Evolutionary conservation across 1,140 invertebrate species (phyloP), one percentile per base, ranked within the genome.

Genomic region (Ostrea edulis): DNA sequence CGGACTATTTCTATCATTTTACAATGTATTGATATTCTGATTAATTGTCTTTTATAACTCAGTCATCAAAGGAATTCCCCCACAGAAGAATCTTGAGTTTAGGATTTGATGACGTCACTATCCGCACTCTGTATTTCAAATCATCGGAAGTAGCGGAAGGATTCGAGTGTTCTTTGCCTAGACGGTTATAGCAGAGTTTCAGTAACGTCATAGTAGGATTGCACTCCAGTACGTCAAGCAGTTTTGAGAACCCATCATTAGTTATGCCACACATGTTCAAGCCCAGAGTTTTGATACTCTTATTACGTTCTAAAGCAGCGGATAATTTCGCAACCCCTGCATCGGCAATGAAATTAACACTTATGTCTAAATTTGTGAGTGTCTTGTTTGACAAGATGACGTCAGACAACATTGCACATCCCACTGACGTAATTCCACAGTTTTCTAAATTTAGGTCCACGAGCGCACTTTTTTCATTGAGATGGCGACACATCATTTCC

Each of bases 181-280:
- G 86, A 62, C 92, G 84, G 84, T 93, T 93, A 85, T 93, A 94
- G 87, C 93, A 94, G 17, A 94, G 86, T 87, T 93, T 94, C 55
- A 94, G 86, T 25, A 92, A 82, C 11, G 89, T 88, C 54, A 94
- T 84, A 14, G 92, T 92, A 3, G 92, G 90, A 87, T 94, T 94
- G 65, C 90, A 90, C 83, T 93, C 93, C 52, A 95, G 85, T 85
- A 93, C 92, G 81, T 94, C 93, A 55, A 95, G 87, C 14, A 95
- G 86, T 71, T 90, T 91, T 1, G 91, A 91, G 88, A 95, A 94
- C n/a, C 94, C 94, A 85, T 92, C 91, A 86, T 94, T 95, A 82
- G 93, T 93, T 29, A 95, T 91, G 17, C 92, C 92, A 90, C 94
- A 94, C 93, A 95, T 94, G 87, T 95, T 95, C 5, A 95, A 89